These are phyloP conservation scores for Tachina grossa DNA, from an alignment of 2,888 invertebrate species.

Conservation along the genomic window DNA sequence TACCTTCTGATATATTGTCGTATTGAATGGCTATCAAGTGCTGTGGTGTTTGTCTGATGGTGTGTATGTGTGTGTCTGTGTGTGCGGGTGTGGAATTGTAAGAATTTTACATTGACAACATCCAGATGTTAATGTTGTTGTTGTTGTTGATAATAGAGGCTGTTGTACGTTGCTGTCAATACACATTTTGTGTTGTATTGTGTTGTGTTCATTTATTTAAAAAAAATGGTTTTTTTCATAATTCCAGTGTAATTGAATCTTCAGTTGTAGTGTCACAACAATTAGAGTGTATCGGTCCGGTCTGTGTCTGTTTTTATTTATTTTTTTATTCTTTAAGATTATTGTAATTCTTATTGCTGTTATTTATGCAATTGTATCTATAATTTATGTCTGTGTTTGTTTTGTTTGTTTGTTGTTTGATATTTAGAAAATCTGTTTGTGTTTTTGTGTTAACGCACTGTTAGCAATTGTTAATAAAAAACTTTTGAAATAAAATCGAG, in stretches of 20 bases:
- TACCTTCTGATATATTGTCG: not conserved
- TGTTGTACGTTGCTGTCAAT: conserved; percentile 51
- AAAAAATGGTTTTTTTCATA: conserved; percentile 5
- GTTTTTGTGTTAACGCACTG: conserved; percentile 42
- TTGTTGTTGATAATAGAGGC: conserved; percentile 19
- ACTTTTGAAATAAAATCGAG: not conserved
- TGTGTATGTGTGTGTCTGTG: not conserved
- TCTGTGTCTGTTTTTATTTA: conserved; percentile 20
- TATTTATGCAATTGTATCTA: conserved; percentile 18
- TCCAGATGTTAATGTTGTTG: conserved; percentile 22
- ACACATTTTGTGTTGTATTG: conserved; percentile 31
- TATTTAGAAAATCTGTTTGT: not conserved
- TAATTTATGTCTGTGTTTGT: conserved; percentile 21
- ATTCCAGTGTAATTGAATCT: conserved; percentile 63
- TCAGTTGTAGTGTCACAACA: conserved; percentile 57
- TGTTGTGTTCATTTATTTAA: conserved; percentile 33
- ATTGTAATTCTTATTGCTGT: conserved; percentile 12
- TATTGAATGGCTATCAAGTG: conserved; percentile 15
- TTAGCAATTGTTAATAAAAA: conserved; percentile 33
- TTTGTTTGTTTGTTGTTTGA: conserved; percentile 10
- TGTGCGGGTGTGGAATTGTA: not conserved
- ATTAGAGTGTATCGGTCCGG: conserved; percentile 63
- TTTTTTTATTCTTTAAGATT: not conserved
- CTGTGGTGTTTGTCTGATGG: not conserved
- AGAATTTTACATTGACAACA: conserved; percentile 20